phyloP scores from a whole-genome alignment of 2,113 vertebrate species.

The Cervus canadensis region DNA sequence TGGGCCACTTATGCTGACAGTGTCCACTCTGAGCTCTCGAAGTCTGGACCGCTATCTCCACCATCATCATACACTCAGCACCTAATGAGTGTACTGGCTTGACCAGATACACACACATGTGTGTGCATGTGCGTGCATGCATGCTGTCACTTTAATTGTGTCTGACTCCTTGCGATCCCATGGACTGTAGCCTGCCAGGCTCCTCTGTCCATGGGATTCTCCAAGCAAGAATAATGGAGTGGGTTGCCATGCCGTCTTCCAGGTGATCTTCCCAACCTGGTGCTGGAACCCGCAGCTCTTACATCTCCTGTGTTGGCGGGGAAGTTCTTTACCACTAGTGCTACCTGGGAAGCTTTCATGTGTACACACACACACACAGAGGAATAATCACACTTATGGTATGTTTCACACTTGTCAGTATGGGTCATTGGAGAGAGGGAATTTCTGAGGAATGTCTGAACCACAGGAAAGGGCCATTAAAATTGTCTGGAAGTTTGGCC shows the following conservation, averaged over 20 bases:
- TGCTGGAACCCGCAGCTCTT: neutral
- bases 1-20: neutral
- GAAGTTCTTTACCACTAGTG: neutral
- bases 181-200: neutral
- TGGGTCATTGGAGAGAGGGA: too few species aligned
- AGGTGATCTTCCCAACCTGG: neutral
- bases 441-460: rapidly evolving
- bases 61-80: neutral
- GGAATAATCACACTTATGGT: rapidly evolving
- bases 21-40: neutral
- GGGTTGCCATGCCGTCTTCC: neutral
- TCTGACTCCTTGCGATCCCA: neutral
- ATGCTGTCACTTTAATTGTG: neutral
- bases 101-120: too few species aligned
- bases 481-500: neutral
- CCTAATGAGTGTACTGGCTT: rapidly evolving
- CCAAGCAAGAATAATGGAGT: neutral
- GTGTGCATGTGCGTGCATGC: neutral
- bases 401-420: neutral
- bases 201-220: neutral
- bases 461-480: neutral
- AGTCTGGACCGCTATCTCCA: neutral
- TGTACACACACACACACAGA: neutral
- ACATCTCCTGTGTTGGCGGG: neutral
- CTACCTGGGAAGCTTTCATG: neutral